phyloP scores from a whole-genome alignment of 2,797 vertebrate genomes.

The Emys orbicularis region DNA sequence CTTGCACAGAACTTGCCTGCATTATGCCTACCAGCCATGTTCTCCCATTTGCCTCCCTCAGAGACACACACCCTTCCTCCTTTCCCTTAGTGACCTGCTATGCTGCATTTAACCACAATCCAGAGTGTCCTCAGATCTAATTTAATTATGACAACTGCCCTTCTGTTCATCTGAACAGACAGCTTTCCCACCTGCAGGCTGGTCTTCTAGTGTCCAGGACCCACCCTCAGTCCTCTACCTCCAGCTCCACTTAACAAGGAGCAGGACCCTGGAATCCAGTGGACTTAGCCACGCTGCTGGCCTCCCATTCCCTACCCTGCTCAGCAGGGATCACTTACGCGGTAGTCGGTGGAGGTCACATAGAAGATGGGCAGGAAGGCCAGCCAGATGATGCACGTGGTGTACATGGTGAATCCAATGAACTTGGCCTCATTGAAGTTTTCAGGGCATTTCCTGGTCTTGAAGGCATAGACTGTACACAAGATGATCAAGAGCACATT shows the following conservation, averaged over 20 bases:
- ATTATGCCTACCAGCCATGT: neutral
- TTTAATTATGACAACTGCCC: neutral
- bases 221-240: neutral
- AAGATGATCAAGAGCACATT: conserved; percentile 96
- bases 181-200: neutral
- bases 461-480: conserved; percentile 98
- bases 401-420: conserved; percentile 99
- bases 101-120: neutral
- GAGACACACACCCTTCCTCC: neutral
- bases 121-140: neutral
- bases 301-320: accelerated
- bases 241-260: neutral
- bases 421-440: conserved; percentile 99
- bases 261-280: neutral
- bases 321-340: conserved; percentile 83
- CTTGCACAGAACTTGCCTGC: neutral
- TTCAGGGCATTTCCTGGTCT: conserved; percentile 98
- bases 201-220: neutral
- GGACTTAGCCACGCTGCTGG: accelerated
- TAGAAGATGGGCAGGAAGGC: conserved; percentile 99
- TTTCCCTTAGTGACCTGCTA: neutral
- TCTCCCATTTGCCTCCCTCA: neutral
- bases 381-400: conserved; percentile 99
- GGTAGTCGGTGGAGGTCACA: conserved; percentile 97
- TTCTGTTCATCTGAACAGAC: no score